Percentiles rank a stretch among this genome's conserved stretches.
These are phyloP conservation scores for Mastomys coucha DNA, from an alignment of 2,113 vertebrate species.

Conservation along the genomic window DNA sequence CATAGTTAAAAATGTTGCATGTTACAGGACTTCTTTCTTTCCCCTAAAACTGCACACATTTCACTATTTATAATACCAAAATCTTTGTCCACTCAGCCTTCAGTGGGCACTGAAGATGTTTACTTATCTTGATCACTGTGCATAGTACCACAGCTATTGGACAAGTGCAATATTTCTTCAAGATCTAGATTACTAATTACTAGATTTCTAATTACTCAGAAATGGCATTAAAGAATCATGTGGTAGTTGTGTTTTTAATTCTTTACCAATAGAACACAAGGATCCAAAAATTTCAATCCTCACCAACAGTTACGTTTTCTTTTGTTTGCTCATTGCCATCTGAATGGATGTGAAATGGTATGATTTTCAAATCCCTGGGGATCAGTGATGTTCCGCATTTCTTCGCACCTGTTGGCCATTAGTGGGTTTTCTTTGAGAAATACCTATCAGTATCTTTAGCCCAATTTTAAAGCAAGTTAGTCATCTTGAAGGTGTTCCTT, in stretches of 20 bases:
- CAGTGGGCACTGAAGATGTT: background rate
- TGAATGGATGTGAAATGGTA: background rate
- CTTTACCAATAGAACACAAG: background rate
- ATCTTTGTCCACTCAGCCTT: background rate
- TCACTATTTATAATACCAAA: background rate
- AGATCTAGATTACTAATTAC: too few relatives aligned
- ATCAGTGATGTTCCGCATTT: background rate
- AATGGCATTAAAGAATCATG: background rate
- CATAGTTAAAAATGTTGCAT: background rate
- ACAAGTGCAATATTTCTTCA: background rate
- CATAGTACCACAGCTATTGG: background rate
- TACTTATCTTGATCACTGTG: background rate
- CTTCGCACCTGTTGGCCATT: background rate
- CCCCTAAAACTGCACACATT: background rate
- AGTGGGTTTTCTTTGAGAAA: background rate
- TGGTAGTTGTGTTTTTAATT: background rate
- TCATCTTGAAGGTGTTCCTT: background rate
- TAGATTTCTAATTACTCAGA: background rate
- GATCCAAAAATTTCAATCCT: too few relatives aligned
- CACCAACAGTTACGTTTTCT: background rate
- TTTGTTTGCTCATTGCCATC: background rate
- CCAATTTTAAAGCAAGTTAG: background rate
- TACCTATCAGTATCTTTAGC: background rate
- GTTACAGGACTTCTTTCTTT: background rate
- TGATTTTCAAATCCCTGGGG: background rate